Conservation (phyloP, 2,888 invertebrate genomes). For the Vesta saturnalis region DNA sequence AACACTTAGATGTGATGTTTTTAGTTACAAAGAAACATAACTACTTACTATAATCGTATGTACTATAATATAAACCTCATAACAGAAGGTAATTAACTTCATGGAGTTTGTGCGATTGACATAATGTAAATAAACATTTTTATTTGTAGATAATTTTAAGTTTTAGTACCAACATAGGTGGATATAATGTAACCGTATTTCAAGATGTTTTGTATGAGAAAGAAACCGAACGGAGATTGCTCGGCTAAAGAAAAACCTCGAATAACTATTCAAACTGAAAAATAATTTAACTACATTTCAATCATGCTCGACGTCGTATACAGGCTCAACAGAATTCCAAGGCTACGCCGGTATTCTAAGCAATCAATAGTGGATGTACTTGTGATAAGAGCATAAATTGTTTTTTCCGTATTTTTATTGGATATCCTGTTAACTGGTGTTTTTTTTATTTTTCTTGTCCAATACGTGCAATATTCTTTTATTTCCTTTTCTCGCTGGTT, state of each 20-base stretch:
- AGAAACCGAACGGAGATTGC: background rate
- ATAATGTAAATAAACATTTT: too few relatives aligned
- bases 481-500: background rate
- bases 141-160: background rate
- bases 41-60: too few relatives aligned
- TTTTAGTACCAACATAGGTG: background rate
- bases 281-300: slow-evolving; percentile 1
- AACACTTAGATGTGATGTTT: too few relatives aligned
- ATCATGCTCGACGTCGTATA: background rate
- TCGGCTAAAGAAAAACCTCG: background rate
- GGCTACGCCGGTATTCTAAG: background rate
- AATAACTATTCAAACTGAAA: background rate
- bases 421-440: background rate
- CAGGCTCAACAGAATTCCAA: background rate
- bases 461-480: background rate
- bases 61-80: too few relatives aligned
- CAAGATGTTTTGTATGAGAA: background rate
- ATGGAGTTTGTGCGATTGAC: too few relatives aligned
- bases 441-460: background rate
- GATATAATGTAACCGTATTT: background rate
- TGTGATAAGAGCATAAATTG: background rate
- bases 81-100: too few relatives aligned
- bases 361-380: slow-evolving; percentile 1
- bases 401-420: background rate
- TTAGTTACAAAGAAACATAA: too few relatives aligned